Base-by-base conservation (phyloP, 2,888 invertebrate species). In the Mesochorus sp. region DNA sequence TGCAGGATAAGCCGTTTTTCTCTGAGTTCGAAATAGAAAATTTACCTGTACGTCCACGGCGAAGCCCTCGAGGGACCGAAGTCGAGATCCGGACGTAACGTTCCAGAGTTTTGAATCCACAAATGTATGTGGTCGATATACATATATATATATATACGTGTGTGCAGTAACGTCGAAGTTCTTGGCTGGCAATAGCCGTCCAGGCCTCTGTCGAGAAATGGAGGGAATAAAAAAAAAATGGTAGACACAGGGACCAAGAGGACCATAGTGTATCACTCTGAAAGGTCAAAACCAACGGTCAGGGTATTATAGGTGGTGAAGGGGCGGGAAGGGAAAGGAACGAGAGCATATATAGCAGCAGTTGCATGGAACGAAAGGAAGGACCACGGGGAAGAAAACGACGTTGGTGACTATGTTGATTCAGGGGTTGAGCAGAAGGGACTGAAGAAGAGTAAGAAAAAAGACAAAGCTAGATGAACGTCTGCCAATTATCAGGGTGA, bases 1-100 rank as follows among this genome's bases (percentile, higher is more conserved):
- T n/a, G n/a, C n/a, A n/a, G n/a, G n/a, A n/a, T n/a, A n/a, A n/a
- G n/a, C n/a, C n/a, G n/a, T 19, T 61, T 55, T 37, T 53, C 24
- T 24, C 4, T 3, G 51, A 53, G 59, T 53, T 24, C 17, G 34
- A 59, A 70, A 78, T 72, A 57, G 49, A 78, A 64, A 67, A 70
- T 74, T 19, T 44, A 78, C 78, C 68, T 66, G 53, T 62, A 67
- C 66, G 64, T 55, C 55, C 34, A 49, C 28, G 67, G 76, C 75
- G 81, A 82, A 85, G 82, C 82, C 81, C 86, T 83, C 85, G 57
- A 80, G 88, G 85, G 82, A 85, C 82, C 82, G 64, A 59, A 53
- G 68, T 57, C 57, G 42, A 39, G 47, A 26, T 47, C 17, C 19
- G 55, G 34, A 28, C 57, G 44, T 34, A 53, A 59, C 53, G 47